Conservation (phyloP, 2,113 vertebrate species). For the Syngnathus scovelli region DNA sequence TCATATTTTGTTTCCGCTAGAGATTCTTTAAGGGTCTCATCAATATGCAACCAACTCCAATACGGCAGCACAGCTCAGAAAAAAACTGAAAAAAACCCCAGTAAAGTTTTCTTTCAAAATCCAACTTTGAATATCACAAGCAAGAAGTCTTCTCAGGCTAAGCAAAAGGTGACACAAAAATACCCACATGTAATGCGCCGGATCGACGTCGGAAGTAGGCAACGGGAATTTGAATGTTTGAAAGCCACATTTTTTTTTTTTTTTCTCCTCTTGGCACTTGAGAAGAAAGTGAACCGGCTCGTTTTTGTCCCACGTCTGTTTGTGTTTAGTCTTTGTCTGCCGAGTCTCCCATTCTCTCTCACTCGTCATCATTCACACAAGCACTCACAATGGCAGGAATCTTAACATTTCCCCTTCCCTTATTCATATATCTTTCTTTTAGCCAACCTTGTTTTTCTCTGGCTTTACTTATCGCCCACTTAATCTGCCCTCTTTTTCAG, state of each 20-base stretch:
- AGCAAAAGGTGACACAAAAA: constrained; percentile 19
- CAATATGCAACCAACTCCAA: not conserved
- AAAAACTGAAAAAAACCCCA: not conserved
- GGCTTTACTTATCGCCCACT: constrained; percentile 28
- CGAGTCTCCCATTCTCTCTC: constrained; percentile 38
- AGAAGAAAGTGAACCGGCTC: constrained; percentile 27
- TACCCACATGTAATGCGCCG: constrained; percentile 16
- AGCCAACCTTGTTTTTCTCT: constrained; percentile 2
- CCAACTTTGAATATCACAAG: constrained; percentile 6
- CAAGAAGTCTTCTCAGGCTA: constrained; percentile 9
- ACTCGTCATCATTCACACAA: constrained; percentile 16
- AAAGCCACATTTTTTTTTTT: constrained; percentile 26
- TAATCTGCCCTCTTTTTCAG: constrained; percentile 46
- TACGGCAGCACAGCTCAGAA: not conserved
- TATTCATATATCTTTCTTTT: constrained; percentile 38
- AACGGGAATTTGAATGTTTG: constrained; percentile 36
- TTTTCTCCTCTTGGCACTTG: constrained; percentile 19
- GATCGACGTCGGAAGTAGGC: constrained; percentile 6
- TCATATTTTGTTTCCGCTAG: not conserved
- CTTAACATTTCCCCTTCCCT: constrained; percentile 39
- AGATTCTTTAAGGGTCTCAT: not conserved
- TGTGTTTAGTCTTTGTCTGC: constrained; percentile 39
- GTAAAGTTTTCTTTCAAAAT: constrained; percentile 2
- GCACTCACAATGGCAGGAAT: constrained; percentile 56
- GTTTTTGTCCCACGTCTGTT: constrained; percentile 36